Evolutionary conservation across 2,888 invertebrate species (phyloP).

Genomic region (Athetis lepigone): DNA sequence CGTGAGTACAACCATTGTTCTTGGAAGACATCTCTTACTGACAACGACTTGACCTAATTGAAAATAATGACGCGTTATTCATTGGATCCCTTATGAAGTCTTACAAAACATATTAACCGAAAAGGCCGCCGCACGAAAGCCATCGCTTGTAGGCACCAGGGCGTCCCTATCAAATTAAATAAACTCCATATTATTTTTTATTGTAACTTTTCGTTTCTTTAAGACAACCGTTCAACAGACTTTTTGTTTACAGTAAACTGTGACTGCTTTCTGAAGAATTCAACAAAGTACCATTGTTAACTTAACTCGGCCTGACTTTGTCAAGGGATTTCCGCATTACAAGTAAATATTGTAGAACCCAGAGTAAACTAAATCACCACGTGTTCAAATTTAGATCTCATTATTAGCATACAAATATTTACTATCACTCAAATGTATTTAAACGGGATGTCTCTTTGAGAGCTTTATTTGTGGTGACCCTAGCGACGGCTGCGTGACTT

Average conservation of each 20-base stretch:
- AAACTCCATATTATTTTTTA: slow-evolving; percentile 77
- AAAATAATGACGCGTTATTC: slow-evolving; percentile 89
- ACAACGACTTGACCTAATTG: slow-evolving; percentile 89
- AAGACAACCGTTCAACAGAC: slow-evolving; percentile 76
- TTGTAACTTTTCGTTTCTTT: slow-evolving; percentile 82
- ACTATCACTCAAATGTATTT: slow-evolving; percentile 23
- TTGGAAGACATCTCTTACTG: slow-evolving; percentile 84
- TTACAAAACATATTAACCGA: slow-evolving; percentile 81
- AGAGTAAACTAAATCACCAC: slow-evolving; percentile 19
- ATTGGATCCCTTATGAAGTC: slow-evolving; percentile 80
- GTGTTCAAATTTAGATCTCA: slow-evolving; percentile 18
- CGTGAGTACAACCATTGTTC: slow-evolving; percentile 88
- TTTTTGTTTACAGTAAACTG: slow-evolving; percentile 67
- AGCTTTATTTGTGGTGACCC: slow-evolving; percentile 52
- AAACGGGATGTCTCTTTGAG: slow-evolving; percentile 11
- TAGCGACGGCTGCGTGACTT: slow-evolving; percentile 56
- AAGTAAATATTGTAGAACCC: slow-evolving; percentile 29
- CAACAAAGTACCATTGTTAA: not conserved
- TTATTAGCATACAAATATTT: slow-evolving; percentile 31
- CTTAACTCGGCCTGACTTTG: not conserved
- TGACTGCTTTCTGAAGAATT: slow-evolving; percentile 44
- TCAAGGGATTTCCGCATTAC: slow-evolving; percentile 7
- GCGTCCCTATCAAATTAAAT: slow-evolving; percentile 60
- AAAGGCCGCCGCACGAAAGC: slow-evolving; percentile 65
- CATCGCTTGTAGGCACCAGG: slow-evolving; percentile 54